Evolutionary conservation across 1,140 invertebrate species (phyloP).

Genomic region (Musca vetustissima): DNA sequence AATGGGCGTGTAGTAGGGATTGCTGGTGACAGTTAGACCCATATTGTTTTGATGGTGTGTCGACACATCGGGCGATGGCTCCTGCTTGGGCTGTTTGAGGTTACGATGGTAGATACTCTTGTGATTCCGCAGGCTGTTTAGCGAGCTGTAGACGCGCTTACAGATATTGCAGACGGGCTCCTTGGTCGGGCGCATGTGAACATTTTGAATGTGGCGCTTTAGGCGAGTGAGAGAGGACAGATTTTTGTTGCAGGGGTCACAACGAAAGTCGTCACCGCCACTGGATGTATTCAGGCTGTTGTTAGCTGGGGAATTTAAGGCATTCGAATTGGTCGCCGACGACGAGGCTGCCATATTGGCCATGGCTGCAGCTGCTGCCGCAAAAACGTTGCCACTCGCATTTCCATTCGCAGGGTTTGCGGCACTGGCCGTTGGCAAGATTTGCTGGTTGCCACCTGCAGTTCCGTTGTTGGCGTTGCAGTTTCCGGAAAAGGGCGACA

Average conservation of each 20-base stretch:
- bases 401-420: slow-evolving; percentile 27
- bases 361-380: slow-evolving; percentile 48
- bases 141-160: slow-evolving; percentile 82
- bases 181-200: slow-evolving; percentile 80
- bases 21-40: slow-evolving; percentile 36
- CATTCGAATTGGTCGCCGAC: slow-evolving; percentile 27
- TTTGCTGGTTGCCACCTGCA: slow-evolving; percentile 23
- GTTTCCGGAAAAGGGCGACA: slow-evolving; percentile 49
- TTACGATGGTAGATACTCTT: slow-evolving; percentile 85
- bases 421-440: slow-evolving; percentile 26
- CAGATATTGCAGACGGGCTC: slow-evolving; percentile 86
- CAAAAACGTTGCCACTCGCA: slow-evolving; percentile 46
- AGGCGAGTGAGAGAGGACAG: slow-evolving; percentile 79
- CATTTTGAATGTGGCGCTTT: slow-evolving; percentile 84
- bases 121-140: slow-evolving; percentile 84
- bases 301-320: slow-evolving; percentile 46
- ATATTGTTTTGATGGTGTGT: slow-evolving; percentile 7
- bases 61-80: slow-evolving; percentile 38
- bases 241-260: slow-evolving; percentile 86
- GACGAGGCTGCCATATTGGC: slow-evolving; percentile 38
- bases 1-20: slow-evolving; percentile 35
- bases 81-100: slow-evolving; percentile 61
- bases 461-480: slow-evolving; percentile 27
- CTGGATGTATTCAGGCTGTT: slow-evolving; percentile 45
- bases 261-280: slow-evolving; percentile 76